Evolutionary conservation across 53 echinoderm and acorn worm species (phyloP), one percentile per base, ranked within the genome.

Genomic region (Holothuria leucospilota): DNA sequence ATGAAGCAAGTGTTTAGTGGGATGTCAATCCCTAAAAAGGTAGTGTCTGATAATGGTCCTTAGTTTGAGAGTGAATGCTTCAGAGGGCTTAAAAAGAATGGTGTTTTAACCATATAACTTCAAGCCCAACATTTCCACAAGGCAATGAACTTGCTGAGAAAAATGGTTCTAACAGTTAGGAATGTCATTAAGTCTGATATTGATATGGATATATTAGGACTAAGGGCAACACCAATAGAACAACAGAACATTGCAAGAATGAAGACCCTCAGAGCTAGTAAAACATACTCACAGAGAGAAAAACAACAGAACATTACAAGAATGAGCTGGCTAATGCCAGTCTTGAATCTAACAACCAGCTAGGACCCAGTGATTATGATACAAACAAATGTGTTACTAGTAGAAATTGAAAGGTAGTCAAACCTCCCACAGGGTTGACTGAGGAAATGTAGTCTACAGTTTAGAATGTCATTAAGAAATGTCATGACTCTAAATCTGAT

Each of bases 91-190:
- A 67, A 67, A 67, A 67, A 23, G 28, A 66, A 66, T 59, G 49
- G 8, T 78, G 78, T 53, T 78, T 25, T 59, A 3, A 71, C 72
- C 40, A 71, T 71, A 29, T 78, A 29, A 78, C 56, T 12, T 78
- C 78, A 20, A 78, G 78, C 16, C 78, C 59, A 24, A 52, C 58
- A 53, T 78, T 78, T 18, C 59, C 58, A 53, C 78, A 78, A 15
- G 59, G 78, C 78, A 78, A 78, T 78, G 78, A 59, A 9, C 78
- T 51, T 51, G 78, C 78, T 78, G 78, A 78, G 59, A 78, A 59
- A 21, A 29, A 78, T 53, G 58, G 78, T 53, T 6, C 78, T 59
- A 5, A 78, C 78, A 78, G 56, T 78, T 13, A 78, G 59, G 27
- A 78, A 52, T 52, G 20, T 78, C 25, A 78, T 78, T 21, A 24